A percentile compares a stretch with the other conserved stretches of the same genome.
phyloP scores from a whole-genome alignment of 2,113 vertebrate genomes.

The Stegastes partitus region DNA sequence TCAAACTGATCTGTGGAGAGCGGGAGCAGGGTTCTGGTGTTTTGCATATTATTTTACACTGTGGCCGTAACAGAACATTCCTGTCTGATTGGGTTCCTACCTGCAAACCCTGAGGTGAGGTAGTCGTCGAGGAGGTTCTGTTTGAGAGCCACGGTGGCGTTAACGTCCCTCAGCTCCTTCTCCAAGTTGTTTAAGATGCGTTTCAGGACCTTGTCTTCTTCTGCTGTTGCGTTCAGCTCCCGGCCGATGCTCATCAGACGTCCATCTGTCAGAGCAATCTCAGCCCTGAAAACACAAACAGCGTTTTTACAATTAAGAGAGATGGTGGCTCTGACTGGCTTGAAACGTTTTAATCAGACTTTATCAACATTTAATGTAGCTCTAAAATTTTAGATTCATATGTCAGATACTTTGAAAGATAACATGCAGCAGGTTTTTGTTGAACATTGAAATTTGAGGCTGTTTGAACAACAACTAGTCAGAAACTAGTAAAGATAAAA shows the following conservation, averaged over 20 bases:
- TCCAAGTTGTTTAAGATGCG: conserved; percentile 61
- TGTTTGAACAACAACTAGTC: too few relatives aligned
- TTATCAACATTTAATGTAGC: too few relatives aligned
- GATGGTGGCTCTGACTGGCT: too few relatives aligned
- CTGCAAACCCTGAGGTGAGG: conserved; percentile 75
- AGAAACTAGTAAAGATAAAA: too few relatives aligned
- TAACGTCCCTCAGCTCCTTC: conserved; percentile 77
- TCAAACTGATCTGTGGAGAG: conserved; percentile 84
- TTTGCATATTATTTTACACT: too few relatives aligned
- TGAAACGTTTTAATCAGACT: too few relatives aligned
- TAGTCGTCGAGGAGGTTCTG: conserved; percentile 74
- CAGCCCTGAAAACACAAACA: conserved; percentile 68
- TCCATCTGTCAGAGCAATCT: conserved; percentile 78
- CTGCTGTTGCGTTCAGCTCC: conserved; percentile 71
- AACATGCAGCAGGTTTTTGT: too few relatives aligned
- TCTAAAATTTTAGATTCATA: too few relatives aligned
- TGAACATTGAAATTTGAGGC: too few relatives aligned
- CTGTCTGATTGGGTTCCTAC: conserved; percentile 71
- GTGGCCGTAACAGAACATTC: background rate
- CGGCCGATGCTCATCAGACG: conserved; percentile 69
- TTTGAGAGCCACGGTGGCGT: conserved; percentile 76
- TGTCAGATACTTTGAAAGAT: too few relatives aligned
- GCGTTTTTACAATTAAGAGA: too few relatives aligned
- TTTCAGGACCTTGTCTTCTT: conserved; percentile 61
- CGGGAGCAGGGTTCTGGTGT: background rate